phyloP scores from a whole-genome alignment of 2,888 invertebrate species.

The Polia nebulosa region DNA sequence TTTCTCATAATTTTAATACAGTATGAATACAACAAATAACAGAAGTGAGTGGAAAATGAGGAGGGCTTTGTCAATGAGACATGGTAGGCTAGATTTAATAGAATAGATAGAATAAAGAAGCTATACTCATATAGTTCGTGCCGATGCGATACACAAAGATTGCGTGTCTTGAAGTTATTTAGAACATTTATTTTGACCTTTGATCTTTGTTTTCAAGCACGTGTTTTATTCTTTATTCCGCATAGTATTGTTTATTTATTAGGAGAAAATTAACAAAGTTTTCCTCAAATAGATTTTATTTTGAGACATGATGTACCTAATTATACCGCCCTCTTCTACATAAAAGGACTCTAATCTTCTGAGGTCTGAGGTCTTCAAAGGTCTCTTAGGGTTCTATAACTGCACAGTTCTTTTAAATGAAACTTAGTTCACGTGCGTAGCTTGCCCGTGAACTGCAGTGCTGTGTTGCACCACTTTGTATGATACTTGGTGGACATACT shows the following conservation, averaged over 20 bases:
- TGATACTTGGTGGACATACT: no score
- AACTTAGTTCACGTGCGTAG: no score
- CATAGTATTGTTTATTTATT: neutral
- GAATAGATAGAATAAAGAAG: neutral
- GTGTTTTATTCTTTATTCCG: constrained; percentile 18
- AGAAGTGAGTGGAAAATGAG: neutral
- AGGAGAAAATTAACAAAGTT: constrained; percentile 5
- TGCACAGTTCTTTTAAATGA: no score
- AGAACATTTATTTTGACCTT: constrained; percentile 32
- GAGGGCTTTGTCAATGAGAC: neutral
- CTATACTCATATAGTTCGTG: constrained; percentile 2
- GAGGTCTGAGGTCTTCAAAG: no score
- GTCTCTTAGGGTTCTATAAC: no score
- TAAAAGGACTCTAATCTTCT: no score
- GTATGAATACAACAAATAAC: no score
- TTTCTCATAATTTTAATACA: no score
- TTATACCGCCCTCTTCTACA: no score
- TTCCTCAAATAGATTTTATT: neutral
- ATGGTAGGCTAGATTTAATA: neutral
- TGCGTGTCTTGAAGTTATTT: constrained; percentile 45
- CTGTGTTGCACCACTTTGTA: no score
- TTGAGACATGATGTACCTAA: no score
- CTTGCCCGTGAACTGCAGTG: no score
- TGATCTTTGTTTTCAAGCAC: constrained; percentile 11
- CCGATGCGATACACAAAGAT: neutral